Percentiles rank a stretch among this genome's conserved stretches.
Conservation (phyloP, 2,888 invertebrate species). For the Agonopterix alstromeriana region DNA sequence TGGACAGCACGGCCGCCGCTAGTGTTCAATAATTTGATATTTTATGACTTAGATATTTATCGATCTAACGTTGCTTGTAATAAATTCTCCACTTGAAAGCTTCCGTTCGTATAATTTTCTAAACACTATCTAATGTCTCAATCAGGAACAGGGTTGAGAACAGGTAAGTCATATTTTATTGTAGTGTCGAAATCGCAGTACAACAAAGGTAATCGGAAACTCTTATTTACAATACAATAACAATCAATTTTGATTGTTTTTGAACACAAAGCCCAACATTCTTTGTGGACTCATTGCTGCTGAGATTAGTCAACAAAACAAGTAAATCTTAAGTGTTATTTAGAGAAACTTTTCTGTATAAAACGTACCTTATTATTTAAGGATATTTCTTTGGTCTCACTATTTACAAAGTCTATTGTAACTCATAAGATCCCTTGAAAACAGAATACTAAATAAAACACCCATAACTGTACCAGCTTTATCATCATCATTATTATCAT, state of each 20-base stretch:
- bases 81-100: not conserved
- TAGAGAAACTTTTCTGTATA: not conserved
- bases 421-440: too few relatives aligned
- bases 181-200: conserved; percentile 4
- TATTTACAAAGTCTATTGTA: too few relatives aligned
- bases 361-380: too few relatives aligned
- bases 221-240: conserved; percentile 9
- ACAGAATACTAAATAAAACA: too few relatives aligned
- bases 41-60: too few relatives aligned
- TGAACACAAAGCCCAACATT: conserved; percentile 7
- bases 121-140: not conserved
- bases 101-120: not conserved
- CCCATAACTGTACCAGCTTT: too few relatives aligned
- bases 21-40: too few relatives aligned
- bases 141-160: not conserved
- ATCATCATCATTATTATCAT: too few relatives aligned
- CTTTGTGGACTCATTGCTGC: conserved; percentile 4
- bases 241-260: conserved; percentile 10
- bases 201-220: conserved; percentile 1
- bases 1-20: too few relatives aligned
- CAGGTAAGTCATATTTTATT: conserved; percentile 8
- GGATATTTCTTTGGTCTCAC: too few relatives aligned
- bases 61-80: not conserved
- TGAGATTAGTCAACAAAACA: not conserved
- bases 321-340: not conserved